These are phyloP conservation scores for Oryzias dopingdopingensis DNA, from an alignment of 2,797 vertebrate genomes.

Conservation along the genomic window DNA sequence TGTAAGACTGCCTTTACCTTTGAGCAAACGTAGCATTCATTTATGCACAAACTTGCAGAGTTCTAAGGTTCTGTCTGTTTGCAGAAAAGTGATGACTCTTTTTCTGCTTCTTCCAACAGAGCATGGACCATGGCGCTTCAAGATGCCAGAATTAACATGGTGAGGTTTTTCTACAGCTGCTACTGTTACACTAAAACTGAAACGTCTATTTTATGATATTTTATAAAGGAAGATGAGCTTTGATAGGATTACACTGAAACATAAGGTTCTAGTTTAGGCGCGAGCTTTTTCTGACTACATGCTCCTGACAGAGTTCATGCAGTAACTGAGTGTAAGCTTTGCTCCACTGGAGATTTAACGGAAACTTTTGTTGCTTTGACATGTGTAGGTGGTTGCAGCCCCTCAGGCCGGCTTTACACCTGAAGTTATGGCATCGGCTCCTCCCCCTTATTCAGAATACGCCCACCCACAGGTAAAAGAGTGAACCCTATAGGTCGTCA, in stretches of 20 bases:
- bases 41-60: background rate
- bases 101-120: conserved; percentile 64
- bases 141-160: conserved; percentile 88
- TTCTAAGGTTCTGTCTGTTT: background rate
- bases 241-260: too few relatives aligned
- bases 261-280: too few relatives aligned
- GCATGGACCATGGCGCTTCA: conserved; percentile 94
- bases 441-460: conserved; percentile 87
- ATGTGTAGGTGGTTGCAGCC: conserved; percentile 60
- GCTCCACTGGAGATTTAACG: too few relatives aligned
- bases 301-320: too few relatives aligned
- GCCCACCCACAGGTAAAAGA: conserved; percentile 84
- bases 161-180: conserved; percentile 71
- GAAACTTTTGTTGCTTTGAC: conserved; percentile 10
- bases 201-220: too few relatives aligned
- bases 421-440: conserved; percentile 83
- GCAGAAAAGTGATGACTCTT: background rate
- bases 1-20: conserved; percentile 79
- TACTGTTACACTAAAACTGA: background rate
- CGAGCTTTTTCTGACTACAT: too few relatives aligned
- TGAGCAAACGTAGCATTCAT: background rate
- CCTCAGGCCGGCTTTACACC: conserved; percentile 74
- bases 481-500: background rate
- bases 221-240: too few relatives aligned
- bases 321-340: too few relatives aligned